These are phyloP conservation scores for Eulemur albifrons DNA, from an alignment of 2,797 vertebrate species.

Conservation along the genomic window DNA sequence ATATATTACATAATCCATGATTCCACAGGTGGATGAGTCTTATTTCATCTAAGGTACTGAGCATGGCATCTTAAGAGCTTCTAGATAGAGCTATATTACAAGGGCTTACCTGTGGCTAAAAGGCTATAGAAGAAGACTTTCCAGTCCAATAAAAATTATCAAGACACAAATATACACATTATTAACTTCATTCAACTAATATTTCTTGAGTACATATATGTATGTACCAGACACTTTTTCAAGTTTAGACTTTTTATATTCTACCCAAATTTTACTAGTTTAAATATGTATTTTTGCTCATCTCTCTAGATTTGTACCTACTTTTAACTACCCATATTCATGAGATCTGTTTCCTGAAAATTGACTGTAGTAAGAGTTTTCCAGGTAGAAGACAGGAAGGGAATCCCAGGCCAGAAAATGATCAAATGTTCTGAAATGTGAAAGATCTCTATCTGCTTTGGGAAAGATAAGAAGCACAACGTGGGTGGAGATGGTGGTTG, in stretches of 20 bases:
- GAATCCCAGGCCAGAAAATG: background rate
- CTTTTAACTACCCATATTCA: background rate
- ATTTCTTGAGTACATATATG: background rate
- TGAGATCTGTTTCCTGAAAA: background rate
- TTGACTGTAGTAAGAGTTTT: background rate
- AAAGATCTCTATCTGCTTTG: background rate
- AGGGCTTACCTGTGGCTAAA: background rate
- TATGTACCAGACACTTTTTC: background rate
- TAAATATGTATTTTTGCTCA: background rate
- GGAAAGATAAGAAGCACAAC: background rate
- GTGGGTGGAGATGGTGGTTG: no score
- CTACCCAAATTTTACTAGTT: background rate
- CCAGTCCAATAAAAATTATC: background rate
- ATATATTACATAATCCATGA: background rate
- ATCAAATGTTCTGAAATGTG: background rate
- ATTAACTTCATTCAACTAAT: background rate
- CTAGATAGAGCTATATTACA: background rate
- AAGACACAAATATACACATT: background rate
- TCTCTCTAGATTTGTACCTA: background rate
- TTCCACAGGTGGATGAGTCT: background rate
- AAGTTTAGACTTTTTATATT: background rate
- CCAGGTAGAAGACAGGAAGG: background rate
- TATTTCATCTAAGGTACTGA: background rate
- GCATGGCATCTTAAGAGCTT: background rate
- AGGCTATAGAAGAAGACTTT: background rate